Percentiles rank a stretch among this genome's conserved stretches.
Conservation (phyloP, 2,797 vertebrate genomes). For the Aldrovandia affinis region DNA sequence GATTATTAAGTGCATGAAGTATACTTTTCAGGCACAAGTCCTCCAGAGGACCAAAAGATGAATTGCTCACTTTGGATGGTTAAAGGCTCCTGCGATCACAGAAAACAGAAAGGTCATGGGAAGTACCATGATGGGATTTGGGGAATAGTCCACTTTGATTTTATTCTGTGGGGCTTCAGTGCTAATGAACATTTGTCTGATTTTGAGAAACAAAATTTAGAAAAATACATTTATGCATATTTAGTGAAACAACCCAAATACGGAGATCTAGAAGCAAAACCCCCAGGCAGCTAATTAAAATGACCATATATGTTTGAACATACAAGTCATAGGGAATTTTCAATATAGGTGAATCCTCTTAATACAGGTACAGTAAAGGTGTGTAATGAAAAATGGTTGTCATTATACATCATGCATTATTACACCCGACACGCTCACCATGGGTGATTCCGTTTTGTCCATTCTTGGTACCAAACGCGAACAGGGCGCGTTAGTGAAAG, state of each 20-base stretch:
- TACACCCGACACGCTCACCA: background rate
- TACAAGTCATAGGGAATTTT: background rate
- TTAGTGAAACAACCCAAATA: too few species aligned
- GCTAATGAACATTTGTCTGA: background rate
- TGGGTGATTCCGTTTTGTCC: too few species aligned
- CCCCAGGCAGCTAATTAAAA: too few species aligned
- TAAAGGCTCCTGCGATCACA: conserved; percentile 23
- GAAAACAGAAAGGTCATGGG: conserved; percentile 25
- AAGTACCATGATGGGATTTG: conserved; percentile 23
- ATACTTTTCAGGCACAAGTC: background rate
- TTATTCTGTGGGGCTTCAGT: conserved; percentile 2
- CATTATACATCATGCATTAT: background rate
- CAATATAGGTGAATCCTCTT: background rate
- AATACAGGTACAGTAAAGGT: background rate
- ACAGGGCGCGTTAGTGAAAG: background rate
- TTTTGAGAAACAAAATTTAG: background rate
- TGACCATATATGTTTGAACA: too few species aligned
- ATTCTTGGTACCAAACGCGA: background rate
- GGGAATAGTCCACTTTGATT: conserved; percentile 19
- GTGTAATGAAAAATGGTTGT: too few species aligned
- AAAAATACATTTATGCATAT: too few species aligned
- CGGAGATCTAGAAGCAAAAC: too few species aligned
- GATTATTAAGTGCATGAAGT: conserved; percentile 12
- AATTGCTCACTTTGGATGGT: conserved; percentile 15
- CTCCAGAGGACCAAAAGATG: conserved; percentile 23